Evolutionary conservation across 2,888 invertebrate genomes (phyloP).

Genomic region (Antheraea yamamai): DNA sequence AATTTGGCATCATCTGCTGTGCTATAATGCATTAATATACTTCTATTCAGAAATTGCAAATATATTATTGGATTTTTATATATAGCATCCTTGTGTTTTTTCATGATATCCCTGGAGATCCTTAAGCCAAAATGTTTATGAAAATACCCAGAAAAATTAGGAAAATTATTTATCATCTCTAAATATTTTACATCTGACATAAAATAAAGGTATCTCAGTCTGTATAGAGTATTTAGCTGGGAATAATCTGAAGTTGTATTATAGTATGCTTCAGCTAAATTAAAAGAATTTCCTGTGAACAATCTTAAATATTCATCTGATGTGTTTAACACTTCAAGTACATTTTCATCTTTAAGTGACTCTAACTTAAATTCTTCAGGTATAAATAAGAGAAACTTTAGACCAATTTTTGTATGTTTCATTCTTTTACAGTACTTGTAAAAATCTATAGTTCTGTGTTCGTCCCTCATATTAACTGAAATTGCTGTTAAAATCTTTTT

Average conservation of each 20-base stretch:
- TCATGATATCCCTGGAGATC: constrained; percentile 18
- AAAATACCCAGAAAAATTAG: background rate
- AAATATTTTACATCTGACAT: constrained; percentile 18
- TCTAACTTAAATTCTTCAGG: constrained; percentile 50
- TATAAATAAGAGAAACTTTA: constrained; percentile 53
- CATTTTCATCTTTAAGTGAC: constrained; percentile 34
- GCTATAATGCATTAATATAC: background rate
- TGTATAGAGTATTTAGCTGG: constrained; percentile 24
- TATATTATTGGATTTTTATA: constrained; percentile 8
- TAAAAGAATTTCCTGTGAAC: constrained; percentile 50
- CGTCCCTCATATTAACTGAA: constrained; percentile 43
- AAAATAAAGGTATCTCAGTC: constrained; percentile 33
- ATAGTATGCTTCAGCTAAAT: constrained; percentile 39
- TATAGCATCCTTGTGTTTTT: constrained; percentile 17
- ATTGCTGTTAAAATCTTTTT: constrained; percentile 50
- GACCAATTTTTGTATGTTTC: constrained; percentile 41
- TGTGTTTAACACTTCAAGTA: constrained; percentile 12
- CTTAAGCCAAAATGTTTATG: background rate
- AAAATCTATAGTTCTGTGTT: constrained; percentile 44
- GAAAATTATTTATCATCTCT: constrained; percentile 15
- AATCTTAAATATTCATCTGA: constrained; percentile 29
- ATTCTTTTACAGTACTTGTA: constrained; percentile 48
- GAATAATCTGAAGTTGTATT: constrained; percentile 3
- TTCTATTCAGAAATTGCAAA: constrained; percentile 1
- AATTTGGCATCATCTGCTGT: constrained; percentile 18